Percentiles rank a stretch among this genome's conserved stretches.
These are phyloP conservation scores for Catocala sponsa DNA, from an alignment of 2,888 invertebrate genomes.

Conservation along the genomic window DNA sequence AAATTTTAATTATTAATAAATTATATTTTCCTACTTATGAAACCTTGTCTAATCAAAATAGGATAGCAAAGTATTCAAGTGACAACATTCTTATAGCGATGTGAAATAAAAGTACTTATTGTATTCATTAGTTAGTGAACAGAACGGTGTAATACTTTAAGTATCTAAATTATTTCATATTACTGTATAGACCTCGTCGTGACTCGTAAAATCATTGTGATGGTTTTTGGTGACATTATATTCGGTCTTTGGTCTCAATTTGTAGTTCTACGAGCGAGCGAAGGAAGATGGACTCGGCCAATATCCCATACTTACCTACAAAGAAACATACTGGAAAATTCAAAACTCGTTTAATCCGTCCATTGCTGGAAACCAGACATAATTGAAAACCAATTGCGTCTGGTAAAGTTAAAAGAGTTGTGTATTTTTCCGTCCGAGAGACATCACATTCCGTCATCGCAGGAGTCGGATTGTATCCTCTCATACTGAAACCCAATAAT, in stretches of 20 bases:
- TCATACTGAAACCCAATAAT: too few species aligned
- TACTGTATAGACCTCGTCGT: conserved; percentile 21
- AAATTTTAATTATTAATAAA: neutral
- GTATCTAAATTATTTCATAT: conserved; percentile 24
- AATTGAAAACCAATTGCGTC: too few species aligned
- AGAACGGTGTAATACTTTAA: conserved; percentile 20
- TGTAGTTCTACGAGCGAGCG: conserved; percentile 18
- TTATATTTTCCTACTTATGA: conserved; percentile 6
- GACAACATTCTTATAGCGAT: conserved; percentile 14
- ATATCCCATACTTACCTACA: neutral
- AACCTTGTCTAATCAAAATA: conserved; percentile 38
- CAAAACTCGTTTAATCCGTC: too few species aligned
- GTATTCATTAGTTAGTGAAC: conserved; percentile 24
- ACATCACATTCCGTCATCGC: too few species aligned
- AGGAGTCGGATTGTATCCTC: too few species aligned
- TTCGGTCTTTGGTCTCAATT: conserved; percentile 46
- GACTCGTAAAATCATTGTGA: conserved; percentile 31
- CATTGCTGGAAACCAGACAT: too few species aligned
- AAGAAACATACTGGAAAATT: neutral
- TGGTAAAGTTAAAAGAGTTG: too few species aligned
- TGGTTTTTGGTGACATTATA: conserved; percentile 37
- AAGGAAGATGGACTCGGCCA: conserved; percentile 38
- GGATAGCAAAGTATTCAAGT: conserved; percentile 31
- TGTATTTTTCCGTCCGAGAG: too few species aligned
- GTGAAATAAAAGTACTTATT: conserved; percentile 21